phyloP scores from a whole-genome alignment of 2,888 invertebrate genomes.

The Drosophila sordidapex region DNA sequence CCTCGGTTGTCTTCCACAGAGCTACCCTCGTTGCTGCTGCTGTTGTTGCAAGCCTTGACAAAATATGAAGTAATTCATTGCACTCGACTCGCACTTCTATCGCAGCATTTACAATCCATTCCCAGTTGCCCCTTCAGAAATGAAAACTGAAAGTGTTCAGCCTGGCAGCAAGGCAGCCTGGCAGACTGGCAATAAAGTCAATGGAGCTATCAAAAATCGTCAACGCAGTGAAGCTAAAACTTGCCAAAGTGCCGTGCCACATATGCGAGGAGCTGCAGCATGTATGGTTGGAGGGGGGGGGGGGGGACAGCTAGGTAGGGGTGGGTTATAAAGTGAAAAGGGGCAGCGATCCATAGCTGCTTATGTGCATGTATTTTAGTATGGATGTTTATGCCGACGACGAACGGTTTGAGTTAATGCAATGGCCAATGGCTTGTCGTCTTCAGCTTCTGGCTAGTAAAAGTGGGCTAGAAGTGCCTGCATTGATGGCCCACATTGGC shows the following conservation, averaged over 20 bases:
- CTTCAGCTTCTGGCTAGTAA: constrained; percentile 45
- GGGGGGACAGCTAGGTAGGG: background rate
- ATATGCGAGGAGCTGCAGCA: constrained; percentile 30
- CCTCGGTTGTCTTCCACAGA: background rate
- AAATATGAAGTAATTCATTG: constrained; percentile 79
- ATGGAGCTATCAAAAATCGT: constrained; percentile 80
- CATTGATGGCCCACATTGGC: constrained; percentile 35
- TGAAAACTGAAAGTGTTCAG: constrained; percentile 69
- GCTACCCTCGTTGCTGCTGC: constrained; percentile 36
- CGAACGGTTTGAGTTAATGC: constrained; percentile 67
- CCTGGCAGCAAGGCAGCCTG: constrained; percentile 37
- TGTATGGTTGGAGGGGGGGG: background rate
- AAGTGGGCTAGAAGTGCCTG: constrained; percentile 53
- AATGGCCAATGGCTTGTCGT: constrained; percentile 55
- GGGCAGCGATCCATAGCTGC: constrained; percentile 13
- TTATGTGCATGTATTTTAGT: constrained; percentile 48
- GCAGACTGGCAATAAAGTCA: constrained; percentile 70
- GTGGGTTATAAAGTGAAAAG: background rate
- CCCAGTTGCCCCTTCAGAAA: constrained; percentile 10
- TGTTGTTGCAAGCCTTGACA: constrained; percentile 10
- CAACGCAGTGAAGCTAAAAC: constrained; percentile 74
- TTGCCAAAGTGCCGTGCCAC: constrained; percentile 64
- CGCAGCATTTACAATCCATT: background rate
- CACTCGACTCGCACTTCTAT: constrained; percentile 19
- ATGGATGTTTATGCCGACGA: constrained; percentile 55